Conservation (phyloP, 2,113 vertebrate genomes). For the Dipodomys spectabilis region DNA sequence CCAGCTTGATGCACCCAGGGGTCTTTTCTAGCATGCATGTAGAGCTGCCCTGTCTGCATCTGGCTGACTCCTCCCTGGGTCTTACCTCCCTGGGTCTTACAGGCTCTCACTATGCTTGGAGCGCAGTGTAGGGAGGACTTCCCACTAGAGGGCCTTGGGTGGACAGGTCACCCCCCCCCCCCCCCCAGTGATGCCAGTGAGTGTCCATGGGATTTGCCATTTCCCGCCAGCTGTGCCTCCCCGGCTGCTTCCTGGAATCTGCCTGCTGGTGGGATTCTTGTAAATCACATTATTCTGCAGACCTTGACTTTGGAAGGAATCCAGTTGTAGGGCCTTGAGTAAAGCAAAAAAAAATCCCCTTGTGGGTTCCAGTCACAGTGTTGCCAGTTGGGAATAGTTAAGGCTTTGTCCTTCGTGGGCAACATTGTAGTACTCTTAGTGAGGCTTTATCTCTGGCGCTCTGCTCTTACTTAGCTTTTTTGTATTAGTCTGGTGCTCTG, state of each 20-base stretch:
- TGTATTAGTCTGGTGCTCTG: too few species aligned
- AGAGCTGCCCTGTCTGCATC: not conserved
- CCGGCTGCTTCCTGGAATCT: slow-evolving; percentile 3
- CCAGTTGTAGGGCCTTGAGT: not conserved
- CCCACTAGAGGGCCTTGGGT: not conserved
- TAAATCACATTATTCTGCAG: slow-evolving; percentile 49
- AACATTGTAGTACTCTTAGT: too few species aligned
- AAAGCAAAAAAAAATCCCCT: not conserved
- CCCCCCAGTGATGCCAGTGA: not conserved
- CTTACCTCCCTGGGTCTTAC: not conserved
- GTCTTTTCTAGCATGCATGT: too few species aligned
- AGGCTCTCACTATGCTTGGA: not conserved
- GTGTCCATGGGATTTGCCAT: not conserved
- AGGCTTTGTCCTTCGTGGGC: not conserved
- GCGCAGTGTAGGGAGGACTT: not conserved
- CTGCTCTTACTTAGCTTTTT: too few species aligned
- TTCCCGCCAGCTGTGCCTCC: not conserved
- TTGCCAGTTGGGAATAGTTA: not conserved
- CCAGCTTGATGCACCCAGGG: too few species aligned
- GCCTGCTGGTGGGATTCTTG: slow-evolving; percentile 4
- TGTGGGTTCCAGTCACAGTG: not conserved
- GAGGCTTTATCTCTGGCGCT: too few species aligned
- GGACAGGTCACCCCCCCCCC: not conserved
- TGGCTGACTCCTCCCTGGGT: not conserved
- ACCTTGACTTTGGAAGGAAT: slow-evolving; percentile 55